These are phyloP conservation scores for Anas capensis DNA, from an alignment of 2,797 vertebrate genomes.

Conservation along the genomic window DNA sequence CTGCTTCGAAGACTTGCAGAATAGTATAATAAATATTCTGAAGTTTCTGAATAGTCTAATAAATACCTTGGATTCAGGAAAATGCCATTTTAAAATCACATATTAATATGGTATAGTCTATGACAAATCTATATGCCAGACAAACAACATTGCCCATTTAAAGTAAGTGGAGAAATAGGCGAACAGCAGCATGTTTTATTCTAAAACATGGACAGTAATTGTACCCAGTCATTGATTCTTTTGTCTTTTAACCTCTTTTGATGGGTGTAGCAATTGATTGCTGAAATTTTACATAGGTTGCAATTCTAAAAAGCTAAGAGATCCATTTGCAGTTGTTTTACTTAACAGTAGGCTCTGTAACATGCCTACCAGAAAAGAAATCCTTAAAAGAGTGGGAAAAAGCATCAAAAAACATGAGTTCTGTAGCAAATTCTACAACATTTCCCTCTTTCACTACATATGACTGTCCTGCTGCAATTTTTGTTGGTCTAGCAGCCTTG, in stretches of 20 bases:
- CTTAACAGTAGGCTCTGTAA: neutral
- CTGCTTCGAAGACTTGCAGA: neutral
- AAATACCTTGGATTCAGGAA: neutral
- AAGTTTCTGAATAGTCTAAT: neutral
- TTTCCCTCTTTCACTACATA: no score
- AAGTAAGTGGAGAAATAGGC: neutral
- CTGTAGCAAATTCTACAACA: neutral
- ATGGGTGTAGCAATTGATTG: neutral
- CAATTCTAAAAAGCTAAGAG: neutral
- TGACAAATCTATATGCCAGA: neutral
- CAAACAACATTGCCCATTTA: neutral
- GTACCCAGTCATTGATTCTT: neutral
- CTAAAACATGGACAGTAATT: neutral
- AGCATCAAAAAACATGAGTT: neutral
- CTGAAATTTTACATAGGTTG: neutral
- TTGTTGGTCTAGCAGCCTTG: neutral
- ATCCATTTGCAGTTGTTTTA: neutral
- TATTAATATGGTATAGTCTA: neutral
- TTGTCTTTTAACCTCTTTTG: neutral
- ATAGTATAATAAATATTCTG: no score
- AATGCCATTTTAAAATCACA: neutral
- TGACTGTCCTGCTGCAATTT: neutral
- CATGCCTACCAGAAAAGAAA: neutral
- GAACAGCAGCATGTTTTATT: neutral
- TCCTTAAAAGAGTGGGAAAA: neutral